Base-by-base conservation (phyloP, 2,797 vertebrate genomes). In the Leptoclinus maculatus region DNA sequence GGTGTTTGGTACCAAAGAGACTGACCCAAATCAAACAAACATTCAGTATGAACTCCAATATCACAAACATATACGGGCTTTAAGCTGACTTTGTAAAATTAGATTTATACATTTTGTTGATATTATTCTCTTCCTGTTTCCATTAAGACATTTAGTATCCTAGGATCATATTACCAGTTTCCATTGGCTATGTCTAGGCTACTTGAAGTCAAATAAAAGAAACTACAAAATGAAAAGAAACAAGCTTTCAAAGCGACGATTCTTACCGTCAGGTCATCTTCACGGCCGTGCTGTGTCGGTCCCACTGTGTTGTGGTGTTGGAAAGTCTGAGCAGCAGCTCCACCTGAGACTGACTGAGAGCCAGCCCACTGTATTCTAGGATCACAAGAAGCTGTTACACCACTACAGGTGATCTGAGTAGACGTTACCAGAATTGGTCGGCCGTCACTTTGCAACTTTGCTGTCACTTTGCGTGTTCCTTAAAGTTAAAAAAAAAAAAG, bases 191-290 rank as follows among this genome's bases (percentile, higher is more conserved):
- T 25, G 7, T 3, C 3, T 1, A 10, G 4, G 14, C 19, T 34
- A 25, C 12, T 62, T 23, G 7, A 43, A 64, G 14, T 54, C 1
- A 7, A 64, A 65, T 64, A 54, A 51, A 41, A 10, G 0, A 34
- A 25, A n/a, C 1, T 1, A n/a, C 7, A 12, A 27, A 32, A 45
- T 23, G 2, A 39, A 69, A 66, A 80, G 9, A 21, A 69, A 39
- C 0, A 8, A 4, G 0, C 13, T 51, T 58, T 43, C 0, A 71
- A 62, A 72, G 64, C 13, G 41, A 11, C 3, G 3, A 0, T 43
- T 67, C 86, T 74, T 87, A 89, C 91, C 88, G 56, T 90, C 65
- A 89, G 62, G 68, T 84, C 74, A 78, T 83, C 73, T 60, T 88
- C 85, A 85, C 84, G 74, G 13, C 70, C 23, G 45, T 79, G 25